A percentile compares a stretch with the other conserved stretches of the same genome.
phyloP scores from a whole-genome alignment of 2,888 invertebrate species.

The Epicampocera succincta region DNA sequence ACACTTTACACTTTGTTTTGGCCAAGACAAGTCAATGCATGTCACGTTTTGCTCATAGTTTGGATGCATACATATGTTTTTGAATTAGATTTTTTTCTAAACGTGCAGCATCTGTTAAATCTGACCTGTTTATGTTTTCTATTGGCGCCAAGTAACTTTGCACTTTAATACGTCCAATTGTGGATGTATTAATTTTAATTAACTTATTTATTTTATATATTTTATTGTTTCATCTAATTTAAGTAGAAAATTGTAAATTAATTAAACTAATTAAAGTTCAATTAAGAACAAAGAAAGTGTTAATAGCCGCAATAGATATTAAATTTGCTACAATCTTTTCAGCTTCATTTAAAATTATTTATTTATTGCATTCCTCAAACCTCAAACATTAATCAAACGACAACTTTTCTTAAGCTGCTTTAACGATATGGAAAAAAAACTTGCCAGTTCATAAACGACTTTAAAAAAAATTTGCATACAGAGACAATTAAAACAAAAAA shows the following conservation, averaged over 20 bases:
- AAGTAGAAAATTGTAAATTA: conserved; percentile 6
- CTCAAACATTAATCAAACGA: conserved; percentile 55
- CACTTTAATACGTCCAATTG: too few species aligned
- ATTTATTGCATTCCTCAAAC: conserved; percentile 27
- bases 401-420: conserved; percentile 31
- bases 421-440: neutral
- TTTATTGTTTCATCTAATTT: conserved; percentile 5
- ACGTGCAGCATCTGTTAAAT: too few species aligned
- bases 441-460: neutral
- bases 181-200: too few species aligned
- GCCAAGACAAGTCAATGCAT: too few species aligned
- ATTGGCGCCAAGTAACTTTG: too few species aligned
- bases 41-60: too few species aligned
- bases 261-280: conserved; percentile 24
- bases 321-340: neutral
- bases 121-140: too few species aligned
- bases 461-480: conserved; percentile 21
- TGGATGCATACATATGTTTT: too few species aligned
- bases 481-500: conserved; percentile 9
- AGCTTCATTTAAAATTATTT: conserved; percentile 6
- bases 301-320: conserved; percentile 44
- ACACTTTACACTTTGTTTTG: too few species aligned
- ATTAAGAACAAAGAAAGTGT: conserved; percentile 40
- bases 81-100: too few species aligned
- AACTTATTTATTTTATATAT: neutral